phyloP scores from a whole-genome alignment of 2,797 vertebrate genomes.

The Hipposideros larvatus region DNA sequence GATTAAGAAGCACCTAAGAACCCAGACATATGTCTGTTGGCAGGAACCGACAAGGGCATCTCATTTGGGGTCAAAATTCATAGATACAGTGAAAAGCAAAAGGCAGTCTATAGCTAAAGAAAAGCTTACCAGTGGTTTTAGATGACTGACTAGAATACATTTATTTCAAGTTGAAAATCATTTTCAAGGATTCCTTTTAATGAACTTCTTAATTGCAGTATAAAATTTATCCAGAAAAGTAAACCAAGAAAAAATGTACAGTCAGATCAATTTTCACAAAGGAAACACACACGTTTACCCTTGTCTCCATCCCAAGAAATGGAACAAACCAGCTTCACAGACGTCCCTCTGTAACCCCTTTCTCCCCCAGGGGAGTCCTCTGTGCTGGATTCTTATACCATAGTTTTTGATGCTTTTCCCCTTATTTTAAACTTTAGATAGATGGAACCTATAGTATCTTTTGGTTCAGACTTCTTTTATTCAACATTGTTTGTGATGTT shows the following conservation, averaged over 20 bases:
- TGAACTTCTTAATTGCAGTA: background rate
- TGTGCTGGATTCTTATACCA: background rate
- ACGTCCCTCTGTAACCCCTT: accelerated
- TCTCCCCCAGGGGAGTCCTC: background rate
- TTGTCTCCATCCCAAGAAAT: accelerated
- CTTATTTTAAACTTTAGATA: background rate
- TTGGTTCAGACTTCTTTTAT: background rate
- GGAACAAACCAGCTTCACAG: background rate
- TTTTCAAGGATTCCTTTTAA: background rate
- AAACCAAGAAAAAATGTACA: background rate
- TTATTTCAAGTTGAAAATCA: background rate
- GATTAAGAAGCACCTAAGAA: background rate
- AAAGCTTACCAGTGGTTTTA: background rate
- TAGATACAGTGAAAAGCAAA: background rate
- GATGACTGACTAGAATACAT: background rate
- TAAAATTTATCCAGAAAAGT: background rate
- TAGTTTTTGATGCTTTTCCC: no score
- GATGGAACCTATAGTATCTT: background rate
- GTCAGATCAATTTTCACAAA: background rate
- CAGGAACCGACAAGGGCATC: no score
- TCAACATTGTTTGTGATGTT: background rate
- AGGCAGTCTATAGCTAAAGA: background rate
- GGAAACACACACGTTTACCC: no score
- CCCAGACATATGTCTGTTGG: accelerated
- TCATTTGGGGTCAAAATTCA: background rate